phyloP scores from a whole-genome alignment of 1,140 invertebrate species.

The Yoshiicerus persimilis region DNA sequence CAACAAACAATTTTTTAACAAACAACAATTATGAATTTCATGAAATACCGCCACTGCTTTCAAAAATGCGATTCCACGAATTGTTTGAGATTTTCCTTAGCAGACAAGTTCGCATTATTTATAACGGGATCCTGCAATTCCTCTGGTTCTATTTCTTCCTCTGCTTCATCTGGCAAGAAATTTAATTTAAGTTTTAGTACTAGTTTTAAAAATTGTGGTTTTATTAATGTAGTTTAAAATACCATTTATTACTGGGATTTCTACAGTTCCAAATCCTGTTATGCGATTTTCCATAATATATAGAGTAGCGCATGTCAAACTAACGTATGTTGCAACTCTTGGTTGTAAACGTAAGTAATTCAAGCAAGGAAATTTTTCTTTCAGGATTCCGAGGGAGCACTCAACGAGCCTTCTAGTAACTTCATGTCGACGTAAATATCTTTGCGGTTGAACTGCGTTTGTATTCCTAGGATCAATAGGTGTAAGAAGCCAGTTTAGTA shows the following conservation, averaged over 20 bases:
- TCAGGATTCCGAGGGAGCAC: slow-evolving; percentile 42
- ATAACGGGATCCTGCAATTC: too few relatives aligned
- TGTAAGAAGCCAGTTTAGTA: slow-evolving; percentile 43
- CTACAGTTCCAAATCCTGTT: not conserved
- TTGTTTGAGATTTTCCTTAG: too few relatives aligned
- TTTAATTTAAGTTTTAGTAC: too few relatives aligned
- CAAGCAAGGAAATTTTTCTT: slow-evolving; percentile 49
- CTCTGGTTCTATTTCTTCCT: too few relatives aligned
- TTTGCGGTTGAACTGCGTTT: not conserved
- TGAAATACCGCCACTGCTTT: too few relatives aligned
- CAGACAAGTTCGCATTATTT: too few relatives aligned
- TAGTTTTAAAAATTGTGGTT: too few relatives aligned
- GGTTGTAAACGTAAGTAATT: slow-evolving; percentile 37
- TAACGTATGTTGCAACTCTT: not conserved
- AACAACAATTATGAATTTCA: too few relatives aligned
- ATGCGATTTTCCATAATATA: not conserved
- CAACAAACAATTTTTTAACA: too few relatives aligned
- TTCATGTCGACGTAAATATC: slow-evolving; percentile 32
- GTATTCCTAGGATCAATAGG: slow-evolving; percentile 10
- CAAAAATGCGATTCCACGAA: too few relatives aligned
- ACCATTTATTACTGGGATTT: not conserved
- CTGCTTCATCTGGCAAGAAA: too few relatives aligned
- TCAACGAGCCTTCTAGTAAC: slow-evolving; percentile 45
- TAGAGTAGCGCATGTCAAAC: not conserved
- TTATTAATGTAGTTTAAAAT: too few relatives aligned